phyloP scores from a whole-genome alignment of 2,113 vertebrate species.

The Setophaga kirtlandii region DNA sequence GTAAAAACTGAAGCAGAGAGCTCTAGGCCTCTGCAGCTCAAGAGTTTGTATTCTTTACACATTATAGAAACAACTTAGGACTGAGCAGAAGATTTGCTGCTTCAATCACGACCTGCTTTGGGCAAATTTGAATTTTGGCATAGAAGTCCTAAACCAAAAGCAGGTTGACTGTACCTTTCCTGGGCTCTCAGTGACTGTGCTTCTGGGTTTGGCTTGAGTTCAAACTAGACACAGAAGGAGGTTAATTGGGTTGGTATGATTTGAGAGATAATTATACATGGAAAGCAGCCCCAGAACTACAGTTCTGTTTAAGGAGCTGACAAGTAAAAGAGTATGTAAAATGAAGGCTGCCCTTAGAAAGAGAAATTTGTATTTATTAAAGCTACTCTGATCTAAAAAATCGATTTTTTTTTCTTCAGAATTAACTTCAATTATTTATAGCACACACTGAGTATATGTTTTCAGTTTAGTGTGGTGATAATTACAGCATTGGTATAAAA shows the following conservation, averaged over 20 bases:
- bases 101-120: neutral
- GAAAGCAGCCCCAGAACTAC: neutral
- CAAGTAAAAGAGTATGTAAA: neutral
- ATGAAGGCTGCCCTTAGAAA: neutral
- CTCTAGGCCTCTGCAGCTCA: neutral
- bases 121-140: neutral
- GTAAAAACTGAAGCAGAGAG: neutral
- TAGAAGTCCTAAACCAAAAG: neutral
- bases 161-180: neutral
- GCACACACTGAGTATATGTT: neutral
- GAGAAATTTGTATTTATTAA: neutral
- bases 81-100: neutral
- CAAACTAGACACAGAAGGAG: neutral
- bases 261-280: neutral
- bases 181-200: neutral
- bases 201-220: neutral
- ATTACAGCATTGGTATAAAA: neutral
- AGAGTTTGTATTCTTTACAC: neutral
- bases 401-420: neutral
- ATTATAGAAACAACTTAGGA: neutral
- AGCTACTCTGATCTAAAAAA: neutral
- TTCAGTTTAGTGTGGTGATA: neutral
- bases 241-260: neutral
- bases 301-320: neutral
- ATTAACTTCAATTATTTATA: neutral